Evolutionary conservation across 2,797 vertebrate species (phyloP), one percentile per base, ranked within the genome.

Genomic region (Lutjanus argentimaculatus): DNA sequence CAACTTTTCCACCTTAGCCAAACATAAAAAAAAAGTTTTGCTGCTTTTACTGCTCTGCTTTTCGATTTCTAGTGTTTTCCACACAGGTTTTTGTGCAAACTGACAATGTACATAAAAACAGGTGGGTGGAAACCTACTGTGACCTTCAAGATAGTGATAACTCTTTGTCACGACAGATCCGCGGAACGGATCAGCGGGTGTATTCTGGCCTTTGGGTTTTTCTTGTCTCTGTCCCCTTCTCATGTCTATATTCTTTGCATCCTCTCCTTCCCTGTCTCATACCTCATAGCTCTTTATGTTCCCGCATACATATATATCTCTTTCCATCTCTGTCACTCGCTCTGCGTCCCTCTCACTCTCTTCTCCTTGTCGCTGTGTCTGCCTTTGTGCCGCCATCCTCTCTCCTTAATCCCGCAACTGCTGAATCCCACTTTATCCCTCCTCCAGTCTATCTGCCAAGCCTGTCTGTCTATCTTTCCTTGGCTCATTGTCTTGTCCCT

Each of bases 401-500:
- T 80, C 84, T 49, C 77, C 67, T 57, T 85, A 80, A 86, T 91
- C 88, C 77, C 13, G 19, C 85, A 42, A 63, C 43, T 9, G 65
- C 80, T 69, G 69, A 90, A 93, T 92, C 90, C 86, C 75, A 66
- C 85, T 92, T 91, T 59, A 93, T 91, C 89, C 89, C 80, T 72
- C 68, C 67, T 83, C 74, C 63, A 77, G 75, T 90, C 69, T 79
- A 74, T 77, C 74, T 82, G 74, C 84, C 82, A 77, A 68, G 65
- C 78, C 64, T 59, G 57, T 87, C 82, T 83, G 77, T 85, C 90
- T 63, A 55, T 90, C 88, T 84, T 58, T 64, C 78, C 58, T 46
- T 30, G 67, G 58, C 81, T 89, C 78, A 78, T 79, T 79, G 75
- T 87, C 58, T 82, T 25, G 15, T 80, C 72, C 70, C 65, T 72